phyloP scores from a whole-genome alignment of 37 sponge, comb jelly and placozoan species.

The Hexactinellida sp. region DNA sequence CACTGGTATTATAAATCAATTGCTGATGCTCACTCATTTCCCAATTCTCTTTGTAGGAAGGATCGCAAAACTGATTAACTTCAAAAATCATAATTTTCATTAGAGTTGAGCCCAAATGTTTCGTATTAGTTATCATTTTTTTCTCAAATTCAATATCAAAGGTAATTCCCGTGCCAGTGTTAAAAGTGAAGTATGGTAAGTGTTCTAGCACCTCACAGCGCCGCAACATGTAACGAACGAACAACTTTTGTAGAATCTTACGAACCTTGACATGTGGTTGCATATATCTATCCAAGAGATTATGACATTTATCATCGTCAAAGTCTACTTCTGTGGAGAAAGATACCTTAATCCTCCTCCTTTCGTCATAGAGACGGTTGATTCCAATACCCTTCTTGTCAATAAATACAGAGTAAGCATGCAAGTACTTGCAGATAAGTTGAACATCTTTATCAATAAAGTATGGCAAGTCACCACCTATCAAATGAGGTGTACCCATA shows the following conservation, averaged over 20 bases:
- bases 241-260: constrained; percentile 32
- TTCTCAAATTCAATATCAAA: constrained; percentile 21
- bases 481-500: constrained; percentile 11
- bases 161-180: constrained; percentile 47
- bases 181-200: constrained; percentile 50
- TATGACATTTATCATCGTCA: constrained; percentile 27
- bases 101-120: constrained; percentile 56
- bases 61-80: constrained; percentile 51
- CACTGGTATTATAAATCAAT: constrained; percentile 53
- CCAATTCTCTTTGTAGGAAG: constrained; percentile 49
- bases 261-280: constrained; percentile 14
- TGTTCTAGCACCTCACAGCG: constrained; percentile 49
- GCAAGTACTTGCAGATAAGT: constrained; percentile 43
- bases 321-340: constrained; percentile 16
- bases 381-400: constrained; percentile 19
- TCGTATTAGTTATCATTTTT: constrained; percentile 30
- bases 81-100: constrained; percentile 67
- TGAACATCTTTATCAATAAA: constrained; percentile 30
- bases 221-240: constrained; percentile 63
- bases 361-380: constrained; percentile 36
- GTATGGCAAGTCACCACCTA: background rate
- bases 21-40: constrained; percentile 45
- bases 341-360: background rate
- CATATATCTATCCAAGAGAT: constrained; percentile 22
- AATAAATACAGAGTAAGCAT: constrained; percentile 15